A percentile compares a stretch with the other conserved stretches of the same genome.
These are phyloP conservation scores for Gobio gobio DNA, from an alignment of 2,113 vertebrate genomes.

Conservation along the genomic window DNA sequence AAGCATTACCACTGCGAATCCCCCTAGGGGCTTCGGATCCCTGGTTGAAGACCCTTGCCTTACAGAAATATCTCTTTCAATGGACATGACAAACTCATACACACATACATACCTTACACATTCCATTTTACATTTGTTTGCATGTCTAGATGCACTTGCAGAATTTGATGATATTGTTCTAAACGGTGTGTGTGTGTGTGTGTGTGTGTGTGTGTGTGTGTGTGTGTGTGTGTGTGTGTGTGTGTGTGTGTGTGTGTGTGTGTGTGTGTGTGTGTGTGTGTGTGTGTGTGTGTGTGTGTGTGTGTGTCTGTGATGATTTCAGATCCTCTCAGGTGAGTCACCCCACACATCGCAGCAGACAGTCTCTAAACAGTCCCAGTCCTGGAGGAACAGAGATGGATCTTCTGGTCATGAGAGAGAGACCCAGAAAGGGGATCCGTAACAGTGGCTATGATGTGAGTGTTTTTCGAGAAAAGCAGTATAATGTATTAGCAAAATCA, in stretches of 20 bases:
- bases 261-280: not conserved
- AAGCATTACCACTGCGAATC: not conserved
- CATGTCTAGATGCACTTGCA: not conserved
- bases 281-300: not conserved
- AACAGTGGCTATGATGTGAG: slow-evolving; percentile 98
- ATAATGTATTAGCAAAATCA: not conserved
- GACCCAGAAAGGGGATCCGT: slow-evolving; percentile 91
- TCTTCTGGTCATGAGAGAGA: slow-evolving; percentile 94
- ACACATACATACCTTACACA: not conserved
- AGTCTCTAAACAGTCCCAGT: slow-evolving; percentile 96
- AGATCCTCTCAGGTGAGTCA: slow-evolving; percentile 90
- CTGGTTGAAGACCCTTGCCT: not conserved
- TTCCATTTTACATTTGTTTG: not conserved
- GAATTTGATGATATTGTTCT: not conserved
- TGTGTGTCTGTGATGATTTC: slow-evolving; percentile 42
- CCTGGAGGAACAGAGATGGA: slow-evolving; percentile 98
- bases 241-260: not conserved
- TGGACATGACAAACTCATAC: not conserved
- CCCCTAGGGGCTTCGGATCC: too few relatives aligned
- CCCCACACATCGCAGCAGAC: slow-evolving; percentile 90
- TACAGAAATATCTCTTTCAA: not conserved
- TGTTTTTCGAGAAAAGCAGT: not conserved
- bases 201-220: too few relatives aligned
- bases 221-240: not conserved
- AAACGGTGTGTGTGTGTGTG: not conserved